Percentiles rank a stretch among this genome's conserved stretches.
Conservation (phyloP, 2,888 invertebrate genomes). For the Rotaria magnacalcarata region DNA sequence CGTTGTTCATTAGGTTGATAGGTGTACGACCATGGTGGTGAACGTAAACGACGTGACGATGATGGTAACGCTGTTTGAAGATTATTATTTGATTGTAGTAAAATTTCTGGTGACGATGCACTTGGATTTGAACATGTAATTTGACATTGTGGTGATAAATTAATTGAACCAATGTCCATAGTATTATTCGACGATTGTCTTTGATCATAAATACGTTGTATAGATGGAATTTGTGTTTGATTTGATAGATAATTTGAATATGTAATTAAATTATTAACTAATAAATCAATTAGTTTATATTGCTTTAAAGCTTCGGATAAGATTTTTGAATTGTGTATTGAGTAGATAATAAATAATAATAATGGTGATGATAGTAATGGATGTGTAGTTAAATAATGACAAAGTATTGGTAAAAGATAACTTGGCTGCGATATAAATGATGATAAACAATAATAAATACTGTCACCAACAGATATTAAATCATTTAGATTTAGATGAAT, state of each 20-base stretch:
- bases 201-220: conserved; percentile 18
- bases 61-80: conserved; percentile 61
- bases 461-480: conserved; percentile 21
- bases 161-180: conserved; percentile 27
- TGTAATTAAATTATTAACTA: conserved; percentile 4
- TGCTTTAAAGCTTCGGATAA: not conserved
- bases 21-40: conserved; percentile 91
- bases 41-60: conserved; percentile 76
- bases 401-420: conserved; percentile 21
- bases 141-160: conserved; percentile 7
- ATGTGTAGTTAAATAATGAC: conserved; percentile 13
- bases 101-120: not conserved
- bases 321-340: conserved; percentile 7
- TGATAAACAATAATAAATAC: conserved; percentile 35
- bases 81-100: not conserved
- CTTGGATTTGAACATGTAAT: conserved; percentile 30
- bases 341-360: conserved; percentile 6
- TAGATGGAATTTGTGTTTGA: not conserved
- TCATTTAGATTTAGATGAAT: conserved; percentile 13
- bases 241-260: not conserved
- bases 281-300: not conserved
- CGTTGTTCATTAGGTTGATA: conserved; percentile 81
- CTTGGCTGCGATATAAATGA: not conserved
- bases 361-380: conserved; percentile 30
- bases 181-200: not conserved